Base-by-base conservation (phyloP, 64 coral and sea anemone species). In the Pocillopora damicornis region DNA sequence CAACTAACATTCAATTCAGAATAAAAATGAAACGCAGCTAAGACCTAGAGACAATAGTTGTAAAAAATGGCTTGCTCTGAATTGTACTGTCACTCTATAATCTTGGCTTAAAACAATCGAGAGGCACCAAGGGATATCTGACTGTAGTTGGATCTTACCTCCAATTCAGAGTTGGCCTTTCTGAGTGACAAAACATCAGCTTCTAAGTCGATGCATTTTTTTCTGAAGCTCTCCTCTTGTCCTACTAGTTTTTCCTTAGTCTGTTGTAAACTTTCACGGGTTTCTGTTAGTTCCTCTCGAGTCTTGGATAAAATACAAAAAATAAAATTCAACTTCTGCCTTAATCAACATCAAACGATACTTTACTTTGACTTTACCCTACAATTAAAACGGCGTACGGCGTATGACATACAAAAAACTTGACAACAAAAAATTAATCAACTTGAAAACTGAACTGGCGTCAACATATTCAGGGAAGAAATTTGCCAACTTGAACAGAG, bases 131-230 rank as follows among this genome's bases (percentile, higher is more conserved):
- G 1, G 60, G 25, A 9, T 9, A 26, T 57, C 51, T 75, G 20
- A 9, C 16, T 25, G 75, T 16, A 58, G 15, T 18, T 67, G 37
- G 34, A 12, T 20, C 42, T 92, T 88, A 98, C 96, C 96, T 98
- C 93, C 6, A 99, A 90, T 88, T 99, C 96, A 61, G 88, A 58
- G 75, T 90, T 95, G 16, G 96, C 88, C 76, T 95, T 99, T 51
- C 83, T 85, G 5, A 88, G 91, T 34, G 96, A 88, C 11, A 88
- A 90, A 30, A 95, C 86, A 45, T 95, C 91, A 17, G 96, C 93
- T 66, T 99, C 93, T 35, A 90, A 89, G 38, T 99, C 93, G 58
- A 99, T 87, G 63, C 94, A 75, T 15, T 99, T 99, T 74, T 95
- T 94, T 37, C 96, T 87, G 60, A 91, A 95, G 10, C 87, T 88